phyloP scores from a whole-genome alignment of 2,888 invertebrate species.

The Choristoneura rosaceana region DNA sequence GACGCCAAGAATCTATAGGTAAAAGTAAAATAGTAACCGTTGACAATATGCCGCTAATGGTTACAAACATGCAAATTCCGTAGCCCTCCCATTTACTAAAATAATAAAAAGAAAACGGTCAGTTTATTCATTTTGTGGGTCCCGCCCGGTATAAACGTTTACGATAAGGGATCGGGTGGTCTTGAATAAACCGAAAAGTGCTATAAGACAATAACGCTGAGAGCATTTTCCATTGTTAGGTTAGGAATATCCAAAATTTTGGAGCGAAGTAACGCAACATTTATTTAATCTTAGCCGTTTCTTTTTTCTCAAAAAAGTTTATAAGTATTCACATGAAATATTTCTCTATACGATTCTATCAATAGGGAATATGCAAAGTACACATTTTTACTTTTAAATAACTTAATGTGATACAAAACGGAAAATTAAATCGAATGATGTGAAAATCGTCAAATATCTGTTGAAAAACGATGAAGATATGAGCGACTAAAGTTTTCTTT shows the following conservation, averaged over 20 bases:
- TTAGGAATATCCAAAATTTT: slow-evolving; percentile 8
- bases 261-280: slow-evolving; percentile 25
- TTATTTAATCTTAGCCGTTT: slow-evolving; percentile 27
- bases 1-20: neutral
- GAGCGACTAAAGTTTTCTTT: too few relatives aligned
- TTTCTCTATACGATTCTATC: neutral
- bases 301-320: slow-evolving; percentile 14
- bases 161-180: slow-evolving; percentile 23
- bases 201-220: slow-evolving; percentile 12
- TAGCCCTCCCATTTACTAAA: slow-evolving; percentile 15
- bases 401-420: too few relatives aligned
- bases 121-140: slow-evolving; percentile 30
- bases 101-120: slow-evolving; percentile 35
- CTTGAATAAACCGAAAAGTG: slow-evolving; percentile 2
- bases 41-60: slow-evolving; percentile 16
- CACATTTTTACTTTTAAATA: too few relatives aligned
- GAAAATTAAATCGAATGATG: too few relatives aligned
- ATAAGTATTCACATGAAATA: neutral
- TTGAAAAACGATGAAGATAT: too few relatives aligned
- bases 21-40: slow-evolving; percentile 8
- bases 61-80: slow-evolving; percentile 23
- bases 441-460: too few relatives aligned
- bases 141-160: slow-evolving; percentile 34
- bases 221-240: slow-evolving; percentile 14
- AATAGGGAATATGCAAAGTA: neutral